Conservation (phyloP, 1,140 invertebrate genomes). For the Olivierus martensii region DNA sequence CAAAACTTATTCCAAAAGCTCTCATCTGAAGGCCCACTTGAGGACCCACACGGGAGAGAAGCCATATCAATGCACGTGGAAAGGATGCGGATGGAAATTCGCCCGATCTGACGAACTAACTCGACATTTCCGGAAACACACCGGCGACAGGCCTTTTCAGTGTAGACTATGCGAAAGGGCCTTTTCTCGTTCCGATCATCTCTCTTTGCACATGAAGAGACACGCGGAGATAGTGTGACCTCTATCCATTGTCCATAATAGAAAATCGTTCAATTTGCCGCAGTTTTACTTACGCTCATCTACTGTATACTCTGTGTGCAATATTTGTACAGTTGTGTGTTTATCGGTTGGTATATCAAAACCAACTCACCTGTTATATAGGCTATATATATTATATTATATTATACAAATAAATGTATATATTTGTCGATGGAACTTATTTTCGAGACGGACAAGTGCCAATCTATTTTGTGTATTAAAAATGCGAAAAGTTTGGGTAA, state of each 20-base stretch:
- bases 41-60: constrained; percentile 42
- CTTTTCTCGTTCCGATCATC: constrained; percentile 49
- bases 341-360: no score
- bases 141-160: constrained; percentile 45
- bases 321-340: no score
- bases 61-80: constrained; percentile 68
- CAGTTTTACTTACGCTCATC: no score
- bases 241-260: not conserved
- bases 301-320: no score
- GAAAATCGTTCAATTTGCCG: no score
- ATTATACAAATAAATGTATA: no score
- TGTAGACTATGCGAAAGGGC: constrained; percentile 45
- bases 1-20: constrained; percentile 41
- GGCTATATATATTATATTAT: no score
- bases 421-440: no score
- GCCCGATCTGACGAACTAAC: constrained; percentile 71
- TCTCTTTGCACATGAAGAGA: constrained; percentile 50
- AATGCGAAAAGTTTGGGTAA: no score
- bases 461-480: no score
- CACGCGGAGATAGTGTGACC: constrained; percentile 29
- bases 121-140: constrained; percentile 46
- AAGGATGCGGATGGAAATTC: constrained; percentile 75
- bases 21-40: constrained; percentile 42
- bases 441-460: no score
- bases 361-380: no score